Evolutionary conservation across 2,797 vertebrate species (phyloP).

Genomic region (Galagoides demidoff): DNA sequence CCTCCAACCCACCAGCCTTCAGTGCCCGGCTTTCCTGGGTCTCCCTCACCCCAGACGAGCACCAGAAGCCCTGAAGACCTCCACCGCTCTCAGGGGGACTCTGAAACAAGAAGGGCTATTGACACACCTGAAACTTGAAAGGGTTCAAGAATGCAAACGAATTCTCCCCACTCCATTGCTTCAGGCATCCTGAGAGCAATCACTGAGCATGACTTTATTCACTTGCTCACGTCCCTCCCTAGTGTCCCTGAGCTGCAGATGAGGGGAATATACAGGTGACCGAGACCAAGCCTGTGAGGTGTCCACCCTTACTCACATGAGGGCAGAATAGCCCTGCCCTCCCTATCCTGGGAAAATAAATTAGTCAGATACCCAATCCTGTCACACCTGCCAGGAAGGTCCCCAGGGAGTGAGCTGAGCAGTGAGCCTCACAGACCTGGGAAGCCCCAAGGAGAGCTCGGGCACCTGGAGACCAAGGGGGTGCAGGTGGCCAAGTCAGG

Average conservation of each 20-base stretch:
- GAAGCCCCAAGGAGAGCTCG: rapidly evolving
- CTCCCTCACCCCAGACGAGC: background rate
- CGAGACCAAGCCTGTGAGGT: rapidly evolving
- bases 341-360: background rate
- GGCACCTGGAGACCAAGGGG: too few relatives aligned
- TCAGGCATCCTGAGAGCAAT: background rate
- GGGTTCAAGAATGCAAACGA: background rate
- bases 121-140: background rate
- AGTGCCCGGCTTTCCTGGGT: background rate
- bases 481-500: background rate
- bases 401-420: too few relatives aligned
- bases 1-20: background rate
- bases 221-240: too few relatives aligned
- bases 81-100: rapidly evolving
- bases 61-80: background rate
- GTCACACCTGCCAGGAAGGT: too few relatives aligned
- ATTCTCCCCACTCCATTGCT: background rate
- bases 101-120: background rate
- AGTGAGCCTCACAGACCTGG: background rate
- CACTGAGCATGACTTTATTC: background rate
- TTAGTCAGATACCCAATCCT: background rate
- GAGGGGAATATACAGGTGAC: rapidly evolving
- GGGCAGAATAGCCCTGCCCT: rapidly evolving
- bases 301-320: too few relatives aligned
- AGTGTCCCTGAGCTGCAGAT: background rate